phyloP scores from a whole-genome alignment of 2,113 vertebrate species.

The Hucho hucho region DNA sequence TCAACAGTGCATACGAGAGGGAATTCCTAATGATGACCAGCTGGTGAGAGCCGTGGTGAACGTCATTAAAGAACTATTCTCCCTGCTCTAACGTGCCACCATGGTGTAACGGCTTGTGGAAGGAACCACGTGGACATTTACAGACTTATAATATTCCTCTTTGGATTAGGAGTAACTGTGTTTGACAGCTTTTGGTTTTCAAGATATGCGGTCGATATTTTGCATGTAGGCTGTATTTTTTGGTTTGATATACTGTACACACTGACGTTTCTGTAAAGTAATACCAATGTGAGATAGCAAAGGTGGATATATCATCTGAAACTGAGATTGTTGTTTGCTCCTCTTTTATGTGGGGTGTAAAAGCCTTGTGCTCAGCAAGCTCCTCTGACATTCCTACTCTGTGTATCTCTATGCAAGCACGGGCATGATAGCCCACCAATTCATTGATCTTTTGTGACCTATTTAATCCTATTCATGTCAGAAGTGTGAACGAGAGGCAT shows the following conservation, averaged over 20 bases:
- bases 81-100: background rate
- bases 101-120: constrained; percentile 7
- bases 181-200: no score
- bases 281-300: no score
- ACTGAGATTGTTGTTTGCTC: background rate
- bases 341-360: background rate
- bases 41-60: constrained; percentile 20
- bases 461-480: background rate
- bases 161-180: no score
- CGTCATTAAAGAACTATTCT: constrained; percentile 17
- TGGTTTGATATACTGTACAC: no score
- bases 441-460: background rate
- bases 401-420: background rate
- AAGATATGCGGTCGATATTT: no score
- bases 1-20: constrained; percentile 23
- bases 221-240: no score
- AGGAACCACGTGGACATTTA: background rate
- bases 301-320: background rate
- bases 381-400: background rate
- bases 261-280: no score
- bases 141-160: background rate
- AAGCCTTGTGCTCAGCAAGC: background rate
- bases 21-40: constrained; percentile 33
- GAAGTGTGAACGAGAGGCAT: background rate
- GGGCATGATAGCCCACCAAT: background rate